Conservation (phyloP, 1,140 invertebrate genomes). For the Megalonaias nervosa region DNA sequence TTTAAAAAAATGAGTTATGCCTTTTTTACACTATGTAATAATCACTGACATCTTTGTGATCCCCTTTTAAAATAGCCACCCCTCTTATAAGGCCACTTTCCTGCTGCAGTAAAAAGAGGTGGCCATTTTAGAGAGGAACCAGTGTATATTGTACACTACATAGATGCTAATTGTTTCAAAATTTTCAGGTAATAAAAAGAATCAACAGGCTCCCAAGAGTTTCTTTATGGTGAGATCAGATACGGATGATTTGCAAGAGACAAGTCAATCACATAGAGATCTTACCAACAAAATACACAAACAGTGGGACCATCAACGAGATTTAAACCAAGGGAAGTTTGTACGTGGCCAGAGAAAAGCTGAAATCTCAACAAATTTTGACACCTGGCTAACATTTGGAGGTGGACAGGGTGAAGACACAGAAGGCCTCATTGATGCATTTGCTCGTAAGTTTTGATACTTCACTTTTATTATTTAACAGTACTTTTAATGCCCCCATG, state of each 20-base stretch:
- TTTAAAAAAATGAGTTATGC: too few relatives aligned
- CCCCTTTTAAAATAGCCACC: too few relatives aligned
- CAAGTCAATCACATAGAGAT: constrained; percentile 40
- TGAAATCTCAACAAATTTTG: constrained; percentile 44
- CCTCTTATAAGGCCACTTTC: too few relatives aligned
- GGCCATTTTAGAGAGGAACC: too few relatives aligned
- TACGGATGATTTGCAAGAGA: constrained; percentile 46
- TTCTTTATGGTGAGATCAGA: too few relatives aligned
- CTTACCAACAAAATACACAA: constrained; percentile 57
- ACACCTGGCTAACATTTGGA: constrained; percentile 64
- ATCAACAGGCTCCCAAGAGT: background rate
- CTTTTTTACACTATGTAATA: too few relatives aligned
- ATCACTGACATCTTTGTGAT: too few relatives aligned
- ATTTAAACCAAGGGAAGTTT: constrained; percentile 56
- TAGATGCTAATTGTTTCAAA: background rate
- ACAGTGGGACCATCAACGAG: constrained; percentile 56
- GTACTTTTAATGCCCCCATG: too few relatives aligned
- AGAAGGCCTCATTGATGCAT: constrained; percentile 62
- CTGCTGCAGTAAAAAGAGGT: too few relatives aligned
- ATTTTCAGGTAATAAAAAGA: constrained; percentile 39
- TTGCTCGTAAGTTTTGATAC: constrained; percentile 55
- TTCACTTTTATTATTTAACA: too few relatives aligned
- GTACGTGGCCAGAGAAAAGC: constrained; percentile 58
- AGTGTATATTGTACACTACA: too few relatives aligned
- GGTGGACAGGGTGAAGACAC: constrained; percentile 48